A percentile compares a stretch with the other conserved stretches of the same genome.
phyloP scores from a whole-genome alignment of 2,797 vertebrate species.

The Pipistrellus pipistrellus region DNA sequence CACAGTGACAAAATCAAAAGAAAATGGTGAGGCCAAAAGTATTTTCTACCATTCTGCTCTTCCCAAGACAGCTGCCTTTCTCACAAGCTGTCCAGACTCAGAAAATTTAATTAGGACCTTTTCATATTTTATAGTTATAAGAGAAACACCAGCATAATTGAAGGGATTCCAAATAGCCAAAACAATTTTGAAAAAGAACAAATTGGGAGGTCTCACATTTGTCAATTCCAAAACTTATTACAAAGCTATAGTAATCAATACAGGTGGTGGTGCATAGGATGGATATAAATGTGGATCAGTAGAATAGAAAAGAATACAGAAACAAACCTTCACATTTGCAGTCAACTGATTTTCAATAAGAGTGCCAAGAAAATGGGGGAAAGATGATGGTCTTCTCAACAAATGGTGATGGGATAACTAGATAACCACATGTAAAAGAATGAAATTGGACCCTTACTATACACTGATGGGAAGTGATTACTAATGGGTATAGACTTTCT shows the following conservation, averaged over 20 bases:
- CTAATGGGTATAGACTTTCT: not conserved
- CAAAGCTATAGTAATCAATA: not conserved
- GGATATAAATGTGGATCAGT: not conserved
- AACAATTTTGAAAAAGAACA: conserved; percentile 4
- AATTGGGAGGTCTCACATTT: not conserved
- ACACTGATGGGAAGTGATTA: not conserved
- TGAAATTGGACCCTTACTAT: not conserved
- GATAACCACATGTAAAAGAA: not conserved
- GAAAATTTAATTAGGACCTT: not conserved
- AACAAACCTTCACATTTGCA: not conserved
- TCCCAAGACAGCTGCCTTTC: not conserved
- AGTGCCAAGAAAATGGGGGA: not conserved
- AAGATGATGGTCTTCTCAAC: not conserved
- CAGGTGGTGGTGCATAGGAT: not conserved
- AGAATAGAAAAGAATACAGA: not conserved
- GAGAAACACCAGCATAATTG: not conserved
- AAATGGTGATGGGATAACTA: not conserved
- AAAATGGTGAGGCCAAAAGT: not conserved
- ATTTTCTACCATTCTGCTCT: not conserved
- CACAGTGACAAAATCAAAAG: not conserved
- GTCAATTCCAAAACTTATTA: not conserved
- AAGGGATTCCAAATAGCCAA: not conserved
- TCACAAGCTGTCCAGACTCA: not conserved
- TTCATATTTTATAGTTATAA: not conserved
- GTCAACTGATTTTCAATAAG: not conserved